These are phyloP conservation scores for Syritta pipiens DNA, from an alignment of 2,888 invertebrate genomes.

Conservation along the genomic window DNA sequence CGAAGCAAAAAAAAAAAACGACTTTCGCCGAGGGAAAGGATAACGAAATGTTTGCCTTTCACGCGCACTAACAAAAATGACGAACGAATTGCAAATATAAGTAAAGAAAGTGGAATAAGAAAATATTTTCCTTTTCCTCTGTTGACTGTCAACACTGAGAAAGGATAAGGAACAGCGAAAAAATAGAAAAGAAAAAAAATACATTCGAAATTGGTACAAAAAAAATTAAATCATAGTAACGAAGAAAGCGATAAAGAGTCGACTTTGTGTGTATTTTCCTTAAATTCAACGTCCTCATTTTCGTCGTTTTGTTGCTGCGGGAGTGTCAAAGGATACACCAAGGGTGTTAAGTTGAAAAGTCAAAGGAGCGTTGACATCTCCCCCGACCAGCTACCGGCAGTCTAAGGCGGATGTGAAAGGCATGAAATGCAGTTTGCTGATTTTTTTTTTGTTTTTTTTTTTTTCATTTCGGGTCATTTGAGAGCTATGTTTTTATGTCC, in stretches of 20 bases:
- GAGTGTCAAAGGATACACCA: neutral
- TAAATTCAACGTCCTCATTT: slow-evolving; percentile 1
- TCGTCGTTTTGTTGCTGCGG: neutral
- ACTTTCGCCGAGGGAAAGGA: neutral
- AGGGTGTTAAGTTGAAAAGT: too few species aligned
- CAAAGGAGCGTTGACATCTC: too few species aligned
- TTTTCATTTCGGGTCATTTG: too few species aligned
- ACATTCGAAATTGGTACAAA: neutral
- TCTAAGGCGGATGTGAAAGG: too few species aligned
- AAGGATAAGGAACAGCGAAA: slow-evolving; percentile 4
- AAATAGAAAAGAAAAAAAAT: neutral
- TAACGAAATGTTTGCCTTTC: slow-evolving; percentile 64
- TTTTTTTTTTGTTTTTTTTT: too few species aligned
- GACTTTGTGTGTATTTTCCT: slow-evolving; percentile 15
- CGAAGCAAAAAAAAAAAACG: neutral
- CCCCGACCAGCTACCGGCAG: too few species aligned
- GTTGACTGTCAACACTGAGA: slow-evolving; percentile 55
- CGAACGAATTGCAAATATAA: slow-evolving; percentile 46
- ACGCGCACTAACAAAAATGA: slow-evolving; percentile 48
- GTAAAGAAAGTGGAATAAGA: slow-evolving; percentile 39
- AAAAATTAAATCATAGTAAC: slow-evolving; percentile 5
- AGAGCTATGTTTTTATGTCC: too few species aligned
- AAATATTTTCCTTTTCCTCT: slow-evolving; percentile 55
- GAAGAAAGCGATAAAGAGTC: slow-evolving; percentile 3
- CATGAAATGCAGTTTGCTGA: too few species aligned